A percentile compares a stretch with the other conserved stretches of the same genome.
Evolutionary conservation across 2,888 invertebrate genomes (phyloP).

Genomic region (Gastracanthus pulcherrimus): DNA sequence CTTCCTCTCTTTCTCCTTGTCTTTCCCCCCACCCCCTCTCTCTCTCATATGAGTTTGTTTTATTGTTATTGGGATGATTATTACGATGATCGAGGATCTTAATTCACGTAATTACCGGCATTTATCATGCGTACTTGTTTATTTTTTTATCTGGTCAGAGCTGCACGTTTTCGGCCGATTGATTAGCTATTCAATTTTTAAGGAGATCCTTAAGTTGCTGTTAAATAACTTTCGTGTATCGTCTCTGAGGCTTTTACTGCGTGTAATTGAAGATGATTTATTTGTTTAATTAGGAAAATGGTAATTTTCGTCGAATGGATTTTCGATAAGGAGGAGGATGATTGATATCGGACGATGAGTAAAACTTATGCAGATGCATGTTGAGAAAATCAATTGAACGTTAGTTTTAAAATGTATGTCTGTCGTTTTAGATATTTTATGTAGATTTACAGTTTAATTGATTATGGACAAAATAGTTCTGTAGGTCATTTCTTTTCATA

Average conservation of each 20-base stretch:
- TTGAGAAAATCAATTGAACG: not conserved
- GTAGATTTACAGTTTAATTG: not conserved
- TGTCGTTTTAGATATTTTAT: not conserved
- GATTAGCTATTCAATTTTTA: conserved; percentile 5
- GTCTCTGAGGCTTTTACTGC: not conserved
- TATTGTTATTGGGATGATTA: conserved; percentile 39
- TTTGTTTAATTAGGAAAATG: conserved; percentile 40
- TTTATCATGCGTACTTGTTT: conserved; percentile 12
- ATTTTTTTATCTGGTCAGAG: not conserved
- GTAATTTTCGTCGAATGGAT: conserved; percentile 26
- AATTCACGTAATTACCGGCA: conserved; percentile 17
- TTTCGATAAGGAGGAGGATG: conserved; percentile 27
- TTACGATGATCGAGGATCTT: conserved; percentile 28
- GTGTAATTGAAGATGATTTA: not conserved
- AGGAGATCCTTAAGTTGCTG: not conserved
- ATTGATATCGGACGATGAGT: conserved; percentile 2
- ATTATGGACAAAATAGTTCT: not conserved
- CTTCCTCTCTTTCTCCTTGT: no score
- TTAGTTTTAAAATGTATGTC: not conserved
- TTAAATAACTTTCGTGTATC: conserved; percentile 7
- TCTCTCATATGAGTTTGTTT: conserved; percentile 17
- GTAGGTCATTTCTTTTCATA: not conserved
- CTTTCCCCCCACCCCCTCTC: no score
- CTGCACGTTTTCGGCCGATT: conserved; percentile 13
- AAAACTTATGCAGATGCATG: not conserved